These are phyloP conservation scores for Montipora capricornis DNA, from an alignment of 64 coral and sea anemone species.

Conservation along the genomic window DNA sequence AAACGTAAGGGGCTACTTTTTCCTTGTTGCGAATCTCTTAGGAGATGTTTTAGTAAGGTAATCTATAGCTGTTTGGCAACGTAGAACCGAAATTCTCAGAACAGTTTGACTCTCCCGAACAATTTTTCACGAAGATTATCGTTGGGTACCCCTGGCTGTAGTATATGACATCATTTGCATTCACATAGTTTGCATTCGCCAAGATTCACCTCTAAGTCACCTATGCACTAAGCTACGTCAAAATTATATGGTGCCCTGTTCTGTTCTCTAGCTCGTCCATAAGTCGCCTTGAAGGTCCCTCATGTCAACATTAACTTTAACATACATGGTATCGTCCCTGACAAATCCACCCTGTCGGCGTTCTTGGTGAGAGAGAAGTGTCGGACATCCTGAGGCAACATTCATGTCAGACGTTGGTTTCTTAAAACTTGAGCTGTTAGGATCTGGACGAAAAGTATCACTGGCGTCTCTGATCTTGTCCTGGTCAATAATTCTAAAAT, in stretches of 20 bases:
- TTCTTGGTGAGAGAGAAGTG: constrained; percentile 8
- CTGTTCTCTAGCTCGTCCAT: neutral
- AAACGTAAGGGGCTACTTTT: too few species aligned
- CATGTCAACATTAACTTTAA: constrained; percentile 45
- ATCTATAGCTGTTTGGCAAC: too few species aligned
- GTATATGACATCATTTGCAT: too few species aligned
- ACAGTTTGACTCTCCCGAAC: too few species aligned
- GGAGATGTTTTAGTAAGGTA: too few species aligned
- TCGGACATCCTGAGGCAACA: constrained; percentile 57
- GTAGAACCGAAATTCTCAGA: too few species aligned
- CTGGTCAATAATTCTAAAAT: constrained; percentile 23
- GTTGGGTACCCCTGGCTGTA: too few species aligned
- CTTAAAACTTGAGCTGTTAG: constrained; percentile 39
- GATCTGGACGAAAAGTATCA: constrained; percentile 35
- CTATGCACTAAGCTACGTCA: too few species aligned
- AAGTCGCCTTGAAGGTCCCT: neutral
- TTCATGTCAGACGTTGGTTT: constrained; percentile 50
- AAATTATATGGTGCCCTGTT: neutral
- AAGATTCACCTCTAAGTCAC: too few species aligned
- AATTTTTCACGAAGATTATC: too few species aligned
- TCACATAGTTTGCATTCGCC: too few species aligned
- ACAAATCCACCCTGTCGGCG: constrained; percentile 33
- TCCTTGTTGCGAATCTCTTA: too few species aligned
- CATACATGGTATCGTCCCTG: constrained; percentile 36
- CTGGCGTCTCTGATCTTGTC: neutral